Conservation (phyloP, 2,888 invertebrate species). For the Onthophagus sagittarius region DNA sequence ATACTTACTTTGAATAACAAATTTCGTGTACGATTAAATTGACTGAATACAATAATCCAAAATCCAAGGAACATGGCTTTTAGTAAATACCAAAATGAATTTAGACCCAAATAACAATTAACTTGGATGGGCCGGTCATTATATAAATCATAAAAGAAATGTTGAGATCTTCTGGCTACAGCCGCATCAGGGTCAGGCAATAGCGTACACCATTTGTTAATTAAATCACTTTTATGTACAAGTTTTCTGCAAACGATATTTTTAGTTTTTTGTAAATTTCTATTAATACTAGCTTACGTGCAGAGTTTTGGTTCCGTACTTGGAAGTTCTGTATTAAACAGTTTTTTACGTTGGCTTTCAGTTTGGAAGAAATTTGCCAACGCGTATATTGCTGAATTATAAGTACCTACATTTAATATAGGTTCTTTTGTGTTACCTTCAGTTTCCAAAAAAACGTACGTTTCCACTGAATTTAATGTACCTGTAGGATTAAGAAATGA, state of each 20-base stretch:
- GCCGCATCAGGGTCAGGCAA: conserved; percentile 83
- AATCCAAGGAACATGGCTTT: conserved; percentile 54
- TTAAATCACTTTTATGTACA: conserved; percentile 29
- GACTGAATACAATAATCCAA: conserved; percentile 60
- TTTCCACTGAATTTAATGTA: conserved; percentile 71
- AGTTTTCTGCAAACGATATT: conserved; percentile 18
- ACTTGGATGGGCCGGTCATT: conserved; percentile 76
- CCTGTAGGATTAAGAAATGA: conserved; percentile 44
- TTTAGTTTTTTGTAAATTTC: background rate
- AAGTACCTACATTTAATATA: conserved; percentile 75
- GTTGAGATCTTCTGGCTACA: conserved; percentile 75
- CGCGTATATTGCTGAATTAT: conserved; percentile 80
- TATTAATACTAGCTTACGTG: conserved; percentile 33
- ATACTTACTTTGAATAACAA: conserved; percentile 60
- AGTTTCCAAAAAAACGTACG: conserved; percentile 55
- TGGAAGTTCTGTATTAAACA: conserved; percentile 64
- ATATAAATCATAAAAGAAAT: conserved; percentile 63
- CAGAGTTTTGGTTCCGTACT: conserved; percentile 53
- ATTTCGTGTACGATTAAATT: conserved; percentile 57
- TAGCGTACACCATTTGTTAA: conserved; percentile 50
- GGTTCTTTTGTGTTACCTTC: conserved; percentile 47
- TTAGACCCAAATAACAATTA: conserved; percentile 59
- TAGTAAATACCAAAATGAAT: conserved; percentile 53
- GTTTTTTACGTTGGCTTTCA: conserved; percentile 57
- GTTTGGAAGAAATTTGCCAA: conserved; percentile 63